Percentiles rank a stretch among this genome's conserved stretches.
Evolutionary conservation across 2,888 invertebrate species (phyloP).

Genomic region (Eupithecia insigniata): DNA sequence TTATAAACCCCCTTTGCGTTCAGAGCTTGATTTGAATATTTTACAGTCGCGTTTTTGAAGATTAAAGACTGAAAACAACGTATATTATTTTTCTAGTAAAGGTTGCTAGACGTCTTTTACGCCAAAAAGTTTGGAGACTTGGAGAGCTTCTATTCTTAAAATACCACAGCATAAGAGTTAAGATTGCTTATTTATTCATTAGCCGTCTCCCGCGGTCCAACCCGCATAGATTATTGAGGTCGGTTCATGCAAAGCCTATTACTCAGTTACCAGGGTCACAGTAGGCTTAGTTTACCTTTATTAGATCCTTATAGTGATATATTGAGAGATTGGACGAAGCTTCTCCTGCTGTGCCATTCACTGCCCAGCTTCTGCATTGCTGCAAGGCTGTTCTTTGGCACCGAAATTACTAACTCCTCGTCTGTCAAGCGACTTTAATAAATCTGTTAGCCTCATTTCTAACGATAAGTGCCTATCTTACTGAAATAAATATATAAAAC

Average conservation of each 20-base stretch:
- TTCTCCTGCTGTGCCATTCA: neutral
- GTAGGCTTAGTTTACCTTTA: neutral
- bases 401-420: neutral
- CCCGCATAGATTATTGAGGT: slow-evolving; percentile 1
- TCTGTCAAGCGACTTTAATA: too few relatives aligned
- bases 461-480: too few relatives aligned
- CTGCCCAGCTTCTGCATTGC: neutral
- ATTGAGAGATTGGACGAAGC: neutral
- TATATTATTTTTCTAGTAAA: neutral
- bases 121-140: neutral
- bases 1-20: neutral
- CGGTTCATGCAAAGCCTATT: neutral
- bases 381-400: neutral
- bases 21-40: neutral
- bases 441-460: too few relatives aligned
- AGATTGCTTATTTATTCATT: neutral
- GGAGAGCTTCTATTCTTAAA: neutral
- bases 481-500: too few relatives aligned
- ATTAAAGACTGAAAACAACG: neutral
- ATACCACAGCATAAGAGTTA: neutral
- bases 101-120: neutral
- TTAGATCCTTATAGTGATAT: neutral
- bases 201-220: neutral
- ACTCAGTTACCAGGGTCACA: neutral
- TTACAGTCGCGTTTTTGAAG: neutral